These are phyloP conservation scores for Myathropa florea DNA, from an alignment of 2,888 invertebrate species.

Conservation along the genomic window DNA sequence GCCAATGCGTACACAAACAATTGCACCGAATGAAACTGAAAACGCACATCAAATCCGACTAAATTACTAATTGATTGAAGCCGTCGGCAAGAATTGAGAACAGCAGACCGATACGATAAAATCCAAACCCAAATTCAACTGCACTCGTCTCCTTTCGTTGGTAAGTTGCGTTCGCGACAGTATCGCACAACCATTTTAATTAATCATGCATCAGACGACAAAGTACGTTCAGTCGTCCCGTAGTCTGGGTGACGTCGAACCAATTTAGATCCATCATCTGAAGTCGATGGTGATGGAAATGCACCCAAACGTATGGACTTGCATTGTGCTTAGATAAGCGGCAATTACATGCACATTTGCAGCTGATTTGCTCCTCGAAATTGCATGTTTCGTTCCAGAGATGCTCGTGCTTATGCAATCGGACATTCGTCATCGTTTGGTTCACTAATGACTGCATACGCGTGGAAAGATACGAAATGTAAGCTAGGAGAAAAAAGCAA, in stretches of 20 bases:
- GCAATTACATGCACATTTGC: conserved; percentile 59
- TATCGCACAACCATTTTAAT: conserved; percentile 7
- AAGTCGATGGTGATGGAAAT: conserved; percentile 27
- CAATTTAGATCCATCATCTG: conserved; percentile 51
- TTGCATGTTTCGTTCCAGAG: conserved; percentile 24
- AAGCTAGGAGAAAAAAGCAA: conserved; percentile 30
- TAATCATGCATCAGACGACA: conserved; percentile 10
- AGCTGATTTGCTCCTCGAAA: conserved; percentile 38
- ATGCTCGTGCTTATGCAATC: conserved; percentile 41
- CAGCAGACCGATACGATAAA: background rate
- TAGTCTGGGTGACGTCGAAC: conserved; percentile 32
- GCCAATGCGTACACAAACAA: background rate
- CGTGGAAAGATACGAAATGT: conserved; percentile 30
- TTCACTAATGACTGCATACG: conserved; percentile 5
- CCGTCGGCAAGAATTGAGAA: background rate
- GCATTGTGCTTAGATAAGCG: conserved; percentile 37
- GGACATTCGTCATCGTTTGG: conserved; percentile 54
- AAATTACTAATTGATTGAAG: background rate
- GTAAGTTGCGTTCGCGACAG: background rate
- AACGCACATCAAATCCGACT: background rate
- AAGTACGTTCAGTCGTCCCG: background rate
- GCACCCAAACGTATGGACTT: background rate
- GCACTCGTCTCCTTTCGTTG: background rate
- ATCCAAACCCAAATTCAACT: conserved; percentile 1
- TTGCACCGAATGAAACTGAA: background rate